phyloP scores from a whole-genome alignment of 1,140 invertebrate genomes.

The Luehdorfia chinensis region DNA sequence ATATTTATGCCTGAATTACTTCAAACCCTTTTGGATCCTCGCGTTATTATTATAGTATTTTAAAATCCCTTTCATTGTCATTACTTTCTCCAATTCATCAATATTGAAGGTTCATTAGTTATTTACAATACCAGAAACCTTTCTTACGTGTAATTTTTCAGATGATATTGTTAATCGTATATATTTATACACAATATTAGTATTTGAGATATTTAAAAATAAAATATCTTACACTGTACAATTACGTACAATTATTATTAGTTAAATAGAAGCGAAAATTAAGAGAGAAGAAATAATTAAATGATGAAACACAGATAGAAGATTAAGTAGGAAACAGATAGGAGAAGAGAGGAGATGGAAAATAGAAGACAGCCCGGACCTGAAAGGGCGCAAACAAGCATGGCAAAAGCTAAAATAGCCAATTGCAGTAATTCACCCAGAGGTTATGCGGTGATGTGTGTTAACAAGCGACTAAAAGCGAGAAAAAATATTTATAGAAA shows the following conservation, averaged over 20 bases:
- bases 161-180: no score
- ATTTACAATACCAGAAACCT: no score
- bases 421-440: background rate
- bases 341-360: slow-evolving; percentile 20
- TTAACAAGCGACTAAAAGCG: slow-evolving; percentile 3
- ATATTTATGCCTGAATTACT: no score
- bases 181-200: no score
- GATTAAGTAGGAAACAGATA: slow-evolving; percentile 19
- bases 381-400: slow-evolving; percentile 11
- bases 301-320: slow-evolving; percentile 18
- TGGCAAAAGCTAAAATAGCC: background rate
- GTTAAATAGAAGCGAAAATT: slow-evolving; percentile 18
- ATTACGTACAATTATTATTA: slow-evolving; percentile 7
- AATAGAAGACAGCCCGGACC: slow-evolving; percentile 19
- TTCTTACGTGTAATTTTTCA: no score
- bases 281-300: slow-evolving; percentile 17
- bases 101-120: no score
- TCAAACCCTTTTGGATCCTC: no score
- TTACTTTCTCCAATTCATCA: no score
- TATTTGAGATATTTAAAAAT: no score
- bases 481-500: background rate
- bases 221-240: background rate
- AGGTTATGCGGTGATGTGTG: background rate
- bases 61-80: no score
- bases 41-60: no score